Evolutionary conservation across 1,140 invertebrate species (phyloP), one percentile per base, ranked within the genome.

Genomic region (Littorina saxatilis): DNA sequence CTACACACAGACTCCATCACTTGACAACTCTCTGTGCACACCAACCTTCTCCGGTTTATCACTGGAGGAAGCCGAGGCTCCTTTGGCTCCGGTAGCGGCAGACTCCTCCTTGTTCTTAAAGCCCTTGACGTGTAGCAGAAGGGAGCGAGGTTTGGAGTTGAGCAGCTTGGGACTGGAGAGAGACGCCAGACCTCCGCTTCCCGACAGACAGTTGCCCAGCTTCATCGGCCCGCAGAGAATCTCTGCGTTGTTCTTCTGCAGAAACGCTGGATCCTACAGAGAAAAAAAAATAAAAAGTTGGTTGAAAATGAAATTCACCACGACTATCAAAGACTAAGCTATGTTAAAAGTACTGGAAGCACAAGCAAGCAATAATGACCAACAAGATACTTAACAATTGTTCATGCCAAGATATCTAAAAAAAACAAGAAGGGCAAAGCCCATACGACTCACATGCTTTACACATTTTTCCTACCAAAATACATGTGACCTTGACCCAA

Each of bases 201-300:
- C 96, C 0, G 96, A 96, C 81, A 98, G 94, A 83, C 96, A 96
- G 1, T 95, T 95, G 15, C 95, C 94, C 4, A 98, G 92, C 87
- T 96, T 95, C 1, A 98, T 94, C 13, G 97, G 97, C 2, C 97
- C 97, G 79, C 96, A 97, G 15, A 98, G 91, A 77, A 98, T 96
- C 90, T 98, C 97, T 0, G 96, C 96, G 92, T 97, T 97, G 88
- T 97, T 96, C 17, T 95, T 95, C 83, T 96, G 94, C 52, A 97
- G 93, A 92, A 97, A 98, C 90, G 96, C 96, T 79, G 96, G 95
- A 75, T 90, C 88, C 76, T 78, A 35, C 17, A 29, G 13, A 78
- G 5, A 35, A 39, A 11, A 2, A 11, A 52, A 0, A 52, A 15
- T 15, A 52, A 52, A 11, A 52, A 1, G 47, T 52, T 52, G 23